Base-by-base conservation (phyloP, 2,888 invertebrate genomes). In the Autographa pulchrina region DNA sequence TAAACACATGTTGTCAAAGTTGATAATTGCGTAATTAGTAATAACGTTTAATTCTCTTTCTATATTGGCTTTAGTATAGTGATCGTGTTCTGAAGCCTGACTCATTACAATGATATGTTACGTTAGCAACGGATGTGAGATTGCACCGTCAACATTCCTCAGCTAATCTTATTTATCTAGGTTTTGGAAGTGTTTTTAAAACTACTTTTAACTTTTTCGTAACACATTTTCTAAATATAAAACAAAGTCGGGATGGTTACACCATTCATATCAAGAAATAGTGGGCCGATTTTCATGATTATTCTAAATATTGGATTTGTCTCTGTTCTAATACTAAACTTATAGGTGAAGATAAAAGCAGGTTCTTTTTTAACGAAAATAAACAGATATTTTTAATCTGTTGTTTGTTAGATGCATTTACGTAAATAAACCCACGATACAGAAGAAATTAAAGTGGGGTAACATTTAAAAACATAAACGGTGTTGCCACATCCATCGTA, bases 401-500 rank as follows among this genome's bases (percentile, higher is more conserved):
- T 48, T 48, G n/a, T 16, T 4, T n/a, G 48, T 48, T 6, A 16
- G 48, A n/a, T 16, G 7, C 48, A 48, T n/a, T n/a, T n/a, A n/a
- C 0, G 14, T n/a, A n/a, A 48, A 48, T 7, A 16, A 16, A 2
- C 2, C 20, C 18, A 52, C 52, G 54, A 54, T 54, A 54, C 18
- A 13, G 18, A 20, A 54, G 54, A 54, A 54, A 54, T 54, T 54
- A 54, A 20, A 20, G 18, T 54, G 54, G 54, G 18, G 11, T 20
- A 20, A 54, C 54, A 20, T 54, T 54, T 48, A 48, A 48, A 43
- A 25, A 56, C 54, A 56, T 13, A 25, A 54, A 54, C n/a, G n/a
- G 48, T 48, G n/a, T 48, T 48, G 48, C 48, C n/a, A 13, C 20
- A 56, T 56, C 25, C 54, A 56, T 56, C 54, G 25, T 25, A 18